Evolutionary conservation across 2,113 vertebrate genomes (phyloP).

Genomic region (Aegypius monachus): DNA sequence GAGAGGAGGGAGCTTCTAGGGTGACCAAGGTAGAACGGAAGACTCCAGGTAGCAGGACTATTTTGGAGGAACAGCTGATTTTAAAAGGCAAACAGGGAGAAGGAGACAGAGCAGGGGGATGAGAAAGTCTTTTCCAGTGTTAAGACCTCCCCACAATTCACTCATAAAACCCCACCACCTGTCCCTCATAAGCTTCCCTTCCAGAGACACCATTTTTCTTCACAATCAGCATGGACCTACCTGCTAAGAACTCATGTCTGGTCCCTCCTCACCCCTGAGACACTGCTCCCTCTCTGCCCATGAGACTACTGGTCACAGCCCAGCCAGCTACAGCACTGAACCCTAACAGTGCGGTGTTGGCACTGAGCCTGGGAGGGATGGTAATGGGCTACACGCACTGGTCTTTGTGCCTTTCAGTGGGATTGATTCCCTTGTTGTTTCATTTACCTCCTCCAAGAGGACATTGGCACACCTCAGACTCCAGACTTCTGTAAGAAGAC

Average conservation of each 20-base stretch:
- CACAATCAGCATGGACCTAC: background rate
- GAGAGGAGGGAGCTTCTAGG: slow-evolving; percentile 72
- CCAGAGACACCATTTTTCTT: background rate
- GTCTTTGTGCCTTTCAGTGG: slow-evolving; percentile 49
- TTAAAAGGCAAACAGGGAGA: slow-evolving; percentile 43
- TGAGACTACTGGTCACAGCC: background rate
- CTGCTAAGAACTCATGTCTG: background rate
- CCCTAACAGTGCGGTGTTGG: slow-evolving; percentile 67
- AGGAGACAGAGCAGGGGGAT: background rate
- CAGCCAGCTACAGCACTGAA: slow-evolving; percentile 67
- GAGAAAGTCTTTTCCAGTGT: background rate
- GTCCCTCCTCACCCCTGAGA: background rate
- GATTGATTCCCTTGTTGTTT: background rate
- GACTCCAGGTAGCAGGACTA: slow-evolving; percentile 61
- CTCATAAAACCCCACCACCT: background rate
- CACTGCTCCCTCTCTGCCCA: background rate
- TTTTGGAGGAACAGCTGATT: slow-evolving; percentile 75
- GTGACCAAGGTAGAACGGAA: slow-evolving; percentile 68
- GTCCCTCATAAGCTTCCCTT: background rate
- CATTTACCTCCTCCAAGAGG: slow-evolving; percentile 58
- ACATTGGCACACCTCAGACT: slow-evolving; percentile 13
- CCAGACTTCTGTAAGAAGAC: slow-evolving; percentile 42
- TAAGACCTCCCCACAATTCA: background rate
- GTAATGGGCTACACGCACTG: slow-evolving; percentile 67
- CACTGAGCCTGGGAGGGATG: slow-evolving; percentile 63